Evolutionary conservation across 1,140 invertebrate species (phyloP), one percentile per base, ranked within the genome.

Genomic region (Araneus ventricosus): DNA sequence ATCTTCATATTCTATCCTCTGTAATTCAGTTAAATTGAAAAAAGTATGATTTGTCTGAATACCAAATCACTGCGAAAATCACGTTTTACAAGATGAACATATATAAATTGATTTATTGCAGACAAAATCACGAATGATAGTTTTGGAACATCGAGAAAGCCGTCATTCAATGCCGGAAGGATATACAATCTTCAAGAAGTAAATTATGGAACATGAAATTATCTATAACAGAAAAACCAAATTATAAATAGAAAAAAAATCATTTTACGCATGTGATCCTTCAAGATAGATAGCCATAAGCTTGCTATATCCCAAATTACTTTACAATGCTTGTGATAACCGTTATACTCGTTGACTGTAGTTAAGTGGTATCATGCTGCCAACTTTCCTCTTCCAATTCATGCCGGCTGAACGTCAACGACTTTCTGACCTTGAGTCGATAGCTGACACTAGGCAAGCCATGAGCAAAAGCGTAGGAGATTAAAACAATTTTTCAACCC

Each of bases 401-500:
- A 45, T 14, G 5, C 41, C 41, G 52, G 39, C 24, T 84, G 30
- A 45, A 30, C 82, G 61, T 75, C 61, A 88, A 88, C 63, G 41
- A 70, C 67, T 75, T 45, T 30, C 63, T 59, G 67, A 88, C 59
- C 87, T 88, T 88, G 87, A 75, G 37, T 4, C 61, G 24, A 34
- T 22, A 37, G 14, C 87, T 87, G 59, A 39, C 59, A 59, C 59
- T 52, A 57, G n/a, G 39, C 82, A 52, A 84, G 7, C 7, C 82
- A 84, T n/a, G 4, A 45, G 45, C 45, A 84, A n/a, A 87, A 63
- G 57, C 34, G 41, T 61, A 87, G 85, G 85, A 52, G 39, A 90
- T 90, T 90, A 90, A 87, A 90, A 90, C 75, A 90, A 79, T 90
- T 80, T 90, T 90, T 90, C 75, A 80, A 80, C 88, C 41, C 30